Conservation (phyloP, 2,888 invertebrate genomes). For the Agrilus cyanescens region DNA sequence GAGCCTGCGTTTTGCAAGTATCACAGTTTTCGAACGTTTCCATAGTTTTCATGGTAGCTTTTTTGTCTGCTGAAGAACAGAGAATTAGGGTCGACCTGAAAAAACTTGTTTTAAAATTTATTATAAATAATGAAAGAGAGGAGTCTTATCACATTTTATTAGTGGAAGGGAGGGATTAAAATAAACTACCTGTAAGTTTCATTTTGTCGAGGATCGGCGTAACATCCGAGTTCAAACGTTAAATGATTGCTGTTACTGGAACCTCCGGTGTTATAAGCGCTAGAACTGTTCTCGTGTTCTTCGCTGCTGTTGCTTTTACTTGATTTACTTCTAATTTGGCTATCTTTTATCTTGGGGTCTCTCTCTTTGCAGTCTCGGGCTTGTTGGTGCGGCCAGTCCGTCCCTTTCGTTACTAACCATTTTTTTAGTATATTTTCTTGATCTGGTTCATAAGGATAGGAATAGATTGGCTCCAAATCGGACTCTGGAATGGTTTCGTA, state of each 20-base stretch:
- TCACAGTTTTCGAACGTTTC: slow-evolving; percentile 22
- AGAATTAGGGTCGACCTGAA: slow-evolving; percentile 28
- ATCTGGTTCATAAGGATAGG: slow-evolving; percentile 46
- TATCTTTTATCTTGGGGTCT: slow-evolving; percentile 20
- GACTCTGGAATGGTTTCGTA: slow-evolving; percentile 54
- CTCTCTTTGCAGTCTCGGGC: slow-evolving; percentile 12
- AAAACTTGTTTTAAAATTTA: slow-evolving; percentile 2
- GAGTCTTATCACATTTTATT: too few relatives aligned
- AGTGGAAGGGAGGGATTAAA: too few relatives aligned
- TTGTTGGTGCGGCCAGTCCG: slow-evolving; percentile 12
- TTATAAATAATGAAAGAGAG: neutral
- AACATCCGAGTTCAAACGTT: slow-evolving; percentile 40
- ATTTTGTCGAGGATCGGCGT: slow-evolving; percentile 33
- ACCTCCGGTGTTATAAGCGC: slow-evolving; percentile 65
- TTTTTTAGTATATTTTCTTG: slow-evolving; percentile 28
- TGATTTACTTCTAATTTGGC: slow-evolving; percentile 22
- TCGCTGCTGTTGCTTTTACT: slow-evolving; percentile 37
- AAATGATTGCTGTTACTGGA: slow-evolving; percentile 58
- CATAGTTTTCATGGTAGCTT: slow-evolving; percentile 19
- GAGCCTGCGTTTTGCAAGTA: slow-evolving; percentile 20
- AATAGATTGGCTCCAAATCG: slow-evolving; percentile 48
- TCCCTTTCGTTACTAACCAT: slow-evolving; percentile 25
- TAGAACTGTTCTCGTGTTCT: slow-evolving; percentile 51
- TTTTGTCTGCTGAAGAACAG: slow-evolving; percentile 23
- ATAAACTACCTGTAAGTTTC: slow-evolving; percentile 22